Conservation (phyloP, 2,888 invertebrate species). For the Dyspetes luteomarginatus region DNA sequence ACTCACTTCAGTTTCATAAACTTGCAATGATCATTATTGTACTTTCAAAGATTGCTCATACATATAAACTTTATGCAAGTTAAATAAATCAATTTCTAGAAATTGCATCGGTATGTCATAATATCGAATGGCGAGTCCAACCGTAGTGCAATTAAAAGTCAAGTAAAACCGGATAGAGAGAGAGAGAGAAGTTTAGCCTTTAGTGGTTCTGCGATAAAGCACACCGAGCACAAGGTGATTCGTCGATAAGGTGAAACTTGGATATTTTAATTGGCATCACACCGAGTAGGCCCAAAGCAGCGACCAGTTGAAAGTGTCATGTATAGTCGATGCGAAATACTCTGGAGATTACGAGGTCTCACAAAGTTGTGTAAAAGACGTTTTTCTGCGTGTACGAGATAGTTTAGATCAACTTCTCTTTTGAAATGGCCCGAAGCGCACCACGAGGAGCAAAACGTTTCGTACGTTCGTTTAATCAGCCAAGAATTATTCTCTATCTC, state of each 20-base stretch:
- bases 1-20: no score
- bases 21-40: background rate
- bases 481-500: slow-evolving; percentile 12
- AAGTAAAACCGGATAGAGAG: slow-evolving; percentile 5
- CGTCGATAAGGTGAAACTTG: slow-evolving; percentile 55
- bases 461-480: slow-evolving; percentile 11
- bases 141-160: slow-evolving; percentile 49
- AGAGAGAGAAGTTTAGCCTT: background rate
- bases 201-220: slow-evolving; percentile 35
- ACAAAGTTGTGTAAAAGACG: slow-evolving; percentile 39
- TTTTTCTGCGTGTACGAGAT: slow-evolving; percentile 5
- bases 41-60: background rate
- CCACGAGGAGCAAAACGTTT: background rate
- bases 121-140: slow-evolving; percentile 4
- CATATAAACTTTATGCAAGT: slow-evolving; percentile 6
- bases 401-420: slow-evolving; percentile 41
- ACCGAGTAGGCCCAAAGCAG: slow-evolving; percentile 45
- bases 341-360: background rate
- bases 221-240: slow-evolving; percentile 38
- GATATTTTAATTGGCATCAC: slow-evolving; percentile 28
- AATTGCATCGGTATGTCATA: background rate
- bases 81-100: background rate
- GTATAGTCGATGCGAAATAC: no score
- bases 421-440: slow-evolving; percentile 35
- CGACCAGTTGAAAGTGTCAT: no score